Evolutionary conservation across 2,888 invertebrate species (phyloP).

Genomic region (Ormyrus pomaceus): DNA sequence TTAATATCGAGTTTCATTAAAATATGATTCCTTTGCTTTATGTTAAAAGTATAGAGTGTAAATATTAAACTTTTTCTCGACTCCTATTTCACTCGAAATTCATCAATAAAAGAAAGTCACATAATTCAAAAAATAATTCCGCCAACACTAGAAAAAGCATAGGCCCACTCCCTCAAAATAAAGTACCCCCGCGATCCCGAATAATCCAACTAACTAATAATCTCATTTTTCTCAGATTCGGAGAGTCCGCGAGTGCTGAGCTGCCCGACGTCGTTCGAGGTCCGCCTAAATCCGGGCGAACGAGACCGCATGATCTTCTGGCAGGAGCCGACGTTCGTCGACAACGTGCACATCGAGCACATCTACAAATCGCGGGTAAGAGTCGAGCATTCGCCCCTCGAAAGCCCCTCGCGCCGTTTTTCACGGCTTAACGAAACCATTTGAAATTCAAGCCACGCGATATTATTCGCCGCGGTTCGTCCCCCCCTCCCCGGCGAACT

Average conservation of each 20-base stretch:
- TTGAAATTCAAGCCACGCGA: slow-evolving; percentile 29
- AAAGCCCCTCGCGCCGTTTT: not conserved
- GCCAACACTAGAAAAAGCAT: too few species aligned
- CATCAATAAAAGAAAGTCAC: not conserved
- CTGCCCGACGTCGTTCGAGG: slow-evolving; percentile 81
- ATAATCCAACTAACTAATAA: not conserved
- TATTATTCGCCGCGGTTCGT: not conserved
- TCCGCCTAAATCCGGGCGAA: slow-evolving; percentile 78
- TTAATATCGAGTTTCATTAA: too few species aligned
- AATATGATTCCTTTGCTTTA: too few species aligned
- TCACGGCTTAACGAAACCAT: slow-evolving; percentile 6
- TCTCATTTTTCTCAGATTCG: slow-evolving; percentile 71
- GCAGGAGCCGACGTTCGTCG: slow-evolving; percentile 81
- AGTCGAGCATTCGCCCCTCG: not conserved
- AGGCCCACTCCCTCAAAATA: not conserved
- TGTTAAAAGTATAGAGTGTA: too few species aligned
- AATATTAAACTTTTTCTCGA: too few species aligned
- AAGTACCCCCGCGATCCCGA: too few species aligned
- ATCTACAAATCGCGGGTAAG: slow-evolving; percentile 80
- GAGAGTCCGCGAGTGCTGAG: slow-evolving; percentile 78
- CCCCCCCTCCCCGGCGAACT: not conserved
- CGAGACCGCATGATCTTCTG: slow-evolving; percentile 79
- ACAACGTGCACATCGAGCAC: slow-evolving; percentile 78
- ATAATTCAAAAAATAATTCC: not conserved
- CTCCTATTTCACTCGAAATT: not conserved